Conservation (phyloP, 2,797 vertebrate species). For the Craterocephalus amniculus region DNA sequence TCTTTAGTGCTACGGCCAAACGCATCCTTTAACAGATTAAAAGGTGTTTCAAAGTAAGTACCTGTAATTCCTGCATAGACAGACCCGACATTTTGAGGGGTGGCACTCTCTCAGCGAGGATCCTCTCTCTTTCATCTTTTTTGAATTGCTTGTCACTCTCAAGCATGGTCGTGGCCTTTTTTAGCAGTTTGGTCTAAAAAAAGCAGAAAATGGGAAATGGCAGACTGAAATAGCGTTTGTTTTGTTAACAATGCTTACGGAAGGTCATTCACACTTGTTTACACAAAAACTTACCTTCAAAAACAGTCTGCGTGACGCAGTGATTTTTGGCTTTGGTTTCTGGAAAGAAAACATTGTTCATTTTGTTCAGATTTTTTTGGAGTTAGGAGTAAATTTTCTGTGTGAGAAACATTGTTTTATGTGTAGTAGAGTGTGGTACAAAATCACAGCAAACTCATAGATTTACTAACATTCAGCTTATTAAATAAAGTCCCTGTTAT, state of each 20-base stretch:
- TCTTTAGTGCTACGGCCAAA: neutral
- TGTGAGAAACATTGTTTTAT: neutral
- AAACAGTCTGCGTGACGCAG: constrained; percentile 81
- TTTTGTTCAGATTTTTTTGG: constrained; percentile 16
- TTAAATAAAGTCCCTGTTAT: neutral
- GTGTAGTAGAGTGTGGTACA: neutral
- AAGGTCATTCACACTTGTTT: neutral
- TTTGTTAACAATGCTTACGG: constrained; percentile 9
- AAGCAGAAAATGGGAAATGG: neutral
- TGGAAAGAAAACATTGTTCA: constrained; percentile 42
- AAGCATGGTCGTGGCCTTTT: constrained; percentile 78
- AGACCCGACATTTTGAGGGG: constrained; percentile 69
- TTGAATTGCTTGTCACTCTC: constrained; percentile 73
- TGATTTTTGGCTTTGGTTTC: constrained; percentile 82
- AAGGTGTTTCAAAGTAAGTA: constrained; percentile 24
- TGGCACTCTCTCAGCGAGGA: constrained; percentile 75
- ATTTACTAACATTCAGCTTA: neutral
- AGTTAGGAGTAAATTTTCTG: neutral
- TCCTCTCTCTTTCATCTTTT: constrained; percentile 69
- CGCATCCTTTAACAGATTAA: too few relatives aligned
- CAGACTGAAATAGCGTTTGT: constrained; percentile 1
- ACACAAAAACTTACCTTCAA: constrained; percentile 75
- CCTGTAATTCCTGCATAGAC: constrained; percentile 77
- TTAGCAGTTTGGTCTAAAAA: constrained; percentile 81
- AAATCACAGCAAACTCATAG: neutral